These are phyloP conservation scores for Terebella lapidaria DNA, from an alignment of 2,888 invertebrate genomes.

Conservation along the genomic window DNA sequence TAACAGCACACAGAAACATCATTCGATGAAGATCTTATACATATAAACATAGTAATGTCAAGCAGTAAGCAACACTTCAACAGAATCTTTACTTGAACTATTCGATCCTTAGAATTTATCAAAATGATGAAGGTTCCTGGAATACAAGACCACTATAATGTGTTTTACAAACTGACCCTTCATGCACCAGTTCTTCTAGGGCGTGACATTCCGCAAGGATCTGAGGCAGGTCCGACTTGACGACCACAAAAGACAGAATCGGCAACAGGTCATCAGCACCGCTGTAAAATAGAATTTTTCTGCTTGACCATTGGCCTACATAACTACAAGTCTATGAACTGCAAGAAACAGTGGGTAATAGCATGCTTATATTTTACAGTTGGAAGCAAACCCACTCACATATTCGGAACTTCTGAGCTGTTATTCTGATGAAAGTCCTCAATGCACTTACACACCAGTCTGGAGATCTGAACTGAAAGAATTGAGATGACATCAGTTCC, in stretches of 20 bases:
- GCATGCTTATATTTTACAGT: too few species aligned
- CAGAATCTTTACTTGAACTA: too few species aligned
- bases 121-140: too few species aligned
- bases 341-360: neutral
- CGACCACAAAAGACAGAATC: conserved; percentile 39
- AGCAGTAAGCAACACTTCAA: too few species aligned
- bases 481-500: too few species aligned
- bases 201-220: conserved; percentile 43
- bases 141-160: too few species aligned
- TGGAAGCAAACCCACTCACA: conserved; percentile 28
- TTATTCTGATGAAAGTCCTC: conserved; percentile 29
- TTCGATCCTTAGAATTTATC: too few species aligned
- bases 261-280: conserved; percentile 50
- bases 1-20: conserved; percentile 1
- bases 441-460: conserved; percentile 36
- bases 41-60: too few species aligned
- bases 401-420: conserved; percentile 5
- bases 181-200: conserved; percentile 46
- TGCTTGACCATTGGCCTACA: neutral
- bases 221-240: conserved; percentile 34
- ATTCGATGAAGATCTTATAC: too few species aligned
- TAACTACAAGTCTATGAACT: neutral
- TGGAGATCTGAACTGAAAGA: conserved; percentile 33
- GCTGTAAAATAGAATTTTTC: conserved; percentile 24
- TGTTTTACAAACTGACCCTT: conserved; percentile 42